Conservation (phyloP, 2,888 invertebrate species). For the Dinocampus coccinellae region DNA sequence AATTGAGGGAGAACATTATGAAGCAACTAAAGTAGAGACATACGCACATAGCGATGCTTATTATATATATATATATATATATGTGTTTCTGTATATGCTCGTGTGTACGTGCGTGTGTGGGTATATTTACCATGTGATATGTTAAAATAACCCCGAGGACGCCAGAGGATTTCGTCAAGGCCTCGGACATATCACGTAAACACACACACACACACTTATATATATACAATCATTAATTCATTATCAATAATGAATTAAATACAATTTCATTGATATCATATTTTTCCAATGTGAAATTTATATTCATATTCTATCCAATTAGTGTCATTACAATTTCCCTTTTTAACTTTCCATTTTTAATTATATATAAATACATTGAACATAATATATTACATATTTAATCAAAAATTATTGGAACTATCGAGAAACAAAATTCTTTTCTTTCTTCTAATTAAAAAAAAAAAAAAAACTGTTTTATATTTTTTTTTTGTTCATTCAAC, state of each 20-base stretch:
- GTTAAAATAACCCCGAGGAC: slow-evolving; percentile 45
- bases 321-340: no score
- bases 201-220: no score
- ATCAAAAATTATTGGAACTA: no score
- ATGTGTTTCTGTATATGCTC: slow-evolving; percentile 16
- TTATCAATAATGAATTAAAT: background rate
- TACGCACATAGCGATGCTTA: no score
- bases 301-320: no score
- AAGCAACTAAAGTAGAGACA: background rate
- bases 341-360: no score
- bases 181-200: slow-evolving; percentile 43
- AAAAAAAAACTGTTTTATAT: background rate
- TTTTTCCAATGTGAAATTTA: background rate
- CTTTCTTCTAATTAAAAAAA: background rate
- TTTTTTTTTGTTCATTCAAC: no score
- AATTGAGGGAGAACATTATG: background rate
- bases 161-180: slow-evolving; percentile 49
- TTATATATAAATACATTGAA: no score
- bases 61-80: background rate
- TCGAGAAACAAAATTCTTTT: no score
- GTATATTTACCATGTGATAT: slow-evolving; percentile 39
- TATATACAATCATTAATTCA: background rate
- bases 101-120: no score
- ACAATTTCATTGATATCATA: background rate
- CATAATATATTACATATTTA: no score